Base-by-base conservation (phyloP, 2,888 invertebrate species). In the Thelaira solivaga region DNA sequence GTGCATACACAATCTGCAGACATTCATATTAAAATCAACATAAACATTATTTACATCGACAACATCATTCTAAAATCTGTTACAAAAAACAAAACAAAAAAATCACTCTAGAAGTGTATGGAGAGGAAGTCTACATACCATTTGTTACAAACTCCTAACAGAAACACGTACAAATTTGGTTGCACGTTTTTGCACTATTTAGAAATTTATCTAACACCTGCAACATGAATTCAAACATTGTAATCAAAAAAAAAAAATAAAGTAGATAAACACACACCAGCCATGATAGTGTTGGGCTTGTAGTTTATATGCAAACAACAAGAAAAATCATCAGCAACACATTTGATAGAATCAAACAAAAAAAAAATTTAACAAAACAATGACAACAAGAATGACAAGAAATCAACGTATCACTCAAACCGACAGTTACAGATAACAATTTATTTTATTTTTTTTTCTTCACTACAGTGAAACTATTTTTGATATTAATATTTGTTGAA, bases 151-250 rank as follows among this genome's bases (percentile, higher is more conserved):
- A 61, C 76, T 71, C 11, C 43, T 53, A 80, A 77, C 69, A 71
- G 68, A 69, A 73, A 74, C 76, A 76, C 71, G 71, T 80, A 81
- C 80, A 80, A 80, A 80, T 80, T 77, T 80, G 71, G 59, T 62
- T 71, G 71, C 81, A 81, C 81, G 81, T 80, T 80, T 80, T 80
- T 80, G 77, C 80, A 80, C 80, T 80, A 80, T 80, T 81, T 81
- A 81, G 80, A 80, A 77, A 81, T 80, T 81, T 78, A 80, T 80
- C 80, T 80, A 80, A 80, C 81, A 81, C 81, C 81, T 81, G 81
- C 81, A 80, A 65, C 78, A 78, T 78, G 73, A 69, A 69, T 73
- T 74, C 29, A 47, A 69, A 74, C 69, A 74, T 68, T 77, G 73
- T 69, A 22, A 39, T 18, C 8, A 72, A 45, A 45, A 53, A 51